These are phyloP conservation scores for Drosophila planitibia DNA, from an alignment of 2,888 invertebrate species.

Conservation along the genomic window DNA sequence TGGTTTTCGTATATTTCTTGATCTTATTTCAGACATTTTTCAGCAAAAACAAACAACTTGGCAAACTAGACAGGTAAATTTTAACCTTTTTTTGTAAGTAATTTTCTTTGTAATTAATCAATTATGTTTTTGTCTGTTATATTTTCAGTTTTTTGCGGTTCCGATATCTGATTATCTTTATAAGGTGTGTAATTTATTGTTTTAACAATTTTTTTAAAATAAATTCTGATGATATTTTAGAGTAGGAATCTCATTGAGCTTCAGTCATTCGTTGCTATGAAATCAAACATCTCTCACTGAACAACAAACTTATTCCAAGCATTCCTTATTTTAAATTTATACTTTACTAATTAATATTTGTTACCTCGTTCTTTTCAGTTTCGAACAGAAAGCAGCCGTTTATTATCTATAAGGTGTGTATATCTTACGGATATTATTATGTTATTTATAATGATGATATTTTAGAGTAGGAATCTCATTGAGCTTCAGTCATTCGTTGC, in stretches of 20 bases:
- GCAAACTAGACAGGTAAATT: constrained; percentile 38
- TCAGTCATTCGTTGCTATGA: constrained; percentile 75
- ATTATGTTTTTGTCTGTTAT: background rate
- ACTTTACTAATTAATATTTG: constrained; percentile 9
- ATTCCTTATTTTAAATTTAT: background rate
- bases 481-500: constrained; percentile 77
- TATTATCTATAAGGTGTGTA: constrained; percentile 37
- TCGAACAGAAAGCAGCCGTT: background rate
- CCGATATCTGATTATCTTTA: background rate
- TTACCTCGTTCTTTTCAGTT: constrained; percentile 14
- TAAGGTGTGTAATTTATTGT: constrained; percentile 32
- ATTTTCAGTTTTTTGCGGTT: constrained; percentile 1
- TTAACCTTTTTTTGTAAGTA: background rate
- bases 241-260: constrained; percentile 82
- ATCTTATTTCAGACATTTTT: constrained; percentile 25
- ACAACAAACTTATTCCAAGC: background rate
- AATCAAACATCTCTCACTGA: constrained; percentile 68
- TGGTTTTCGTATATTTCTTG: constrained; percentile 14
- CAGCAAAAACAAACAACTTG: background rate
- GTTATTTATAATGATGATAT: constrained; percentile 55
- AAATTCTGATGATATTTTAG: constrained; percentile 57
- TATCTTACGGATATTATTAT: background rate
- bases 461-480: constrained; percentile 80
- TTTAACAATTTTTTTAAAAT: background rate
- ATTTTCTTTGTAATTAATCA: background rate